Evolutionary conservation across 2,888 invertebrate species (phyloP), one percentile per base, ranked within the genome.

Genomic region (Trissolcus japonicus): DNA sequence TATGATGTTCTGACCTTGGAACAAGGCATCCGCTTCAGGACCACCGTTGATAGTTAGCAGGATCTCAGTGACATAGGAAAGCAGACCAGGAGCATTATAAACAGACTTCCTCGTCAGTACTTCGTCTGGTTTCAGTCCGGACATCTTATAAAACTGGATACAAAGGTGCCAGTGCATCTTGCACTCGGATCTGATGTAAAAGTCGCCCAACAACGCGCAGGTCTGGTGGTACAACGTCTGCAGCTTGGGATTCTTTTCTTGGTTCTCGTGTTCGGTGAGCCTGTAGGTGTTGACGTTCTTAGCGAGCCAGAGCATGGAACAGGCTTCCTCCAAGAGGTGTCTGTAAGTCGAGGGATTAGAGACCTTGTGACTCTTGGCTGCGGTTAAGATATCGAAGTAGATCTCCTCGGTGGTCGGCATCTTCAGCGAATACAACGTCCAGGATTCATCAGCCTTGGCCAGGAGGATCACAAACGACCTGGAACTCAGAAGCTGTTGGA

Each of bases 381-480:
- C 91, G 79, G 93, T 92, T 56, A 93, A 91, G 82, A 95, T 92
- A 84, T 95, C 95, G 67, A 92, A 91, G 84, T 94, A 94, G 7
- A 95, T 89, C 74, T 92, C 92, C 66, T 92, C 92, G 9, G 93
- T 91, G 19, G 90, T 90, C 0, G 94, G 94, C 67, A 94, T 88
- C 80, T 92, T 92, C 55, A 95, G 87, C 25, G 93, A 93, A 85
- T 95, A 95, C n/a, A 95, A 88, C 0, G 95, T 95, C 93, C 94
- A 94, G 68, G 92, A 92, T 17, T 90, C 90, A 78, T 92, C 92
- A 54, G 91, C 91, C 80, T 91, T 92, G 11, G 92, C 92, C 16
- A 93, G 82, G 14, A 93, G 87, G 1, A 92, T 86, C n/a, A 93
- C 86, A 82, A 90, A 90, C 60, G 88, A 89, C 67, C 90, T 90